Percentiles rank a stretch among this genome's conserved stretches.
These are phyloP conservation scores for Scytalopus superciliaris DNA, from an alignment of 2,113 vertebrate species.

Conservation along the genomic window DNA sequence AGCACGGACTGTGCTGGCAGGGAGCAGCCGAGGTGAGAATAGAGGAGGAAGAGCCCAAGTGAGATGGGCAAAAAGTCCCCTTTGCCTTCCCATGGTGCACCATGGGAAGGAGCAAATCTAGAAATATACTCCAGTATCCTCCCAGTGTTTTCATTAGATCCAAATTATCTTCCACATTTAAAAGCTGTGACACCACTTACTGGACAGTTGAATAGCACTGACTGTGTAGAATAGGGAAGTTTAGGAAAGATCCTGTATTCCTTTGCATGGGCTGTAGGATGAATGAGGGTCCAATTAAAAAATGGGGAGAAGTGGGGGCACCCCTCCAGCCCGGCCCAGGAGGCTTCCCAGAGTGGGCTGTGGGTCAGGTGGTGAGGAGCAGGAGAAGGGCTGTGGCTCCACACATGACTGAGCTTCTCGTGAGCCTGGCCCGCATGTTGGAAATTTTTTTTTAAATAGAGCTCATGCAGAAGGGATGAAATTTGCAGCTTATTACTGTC, in stretches of 20 bases:
- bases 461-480: conserved; percentile 9
- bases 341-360: neutral
- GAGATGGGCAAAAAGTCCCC: neutral
- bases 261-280: neutral
- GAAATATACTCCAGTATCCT: neutral
- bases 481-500: conserved; percentile 29
- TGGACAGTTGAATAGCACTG: neutral
- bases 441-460: conserved; percentile 48
- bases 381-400: neutral
- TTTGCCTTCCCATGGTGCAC: neutral
- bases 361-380: rapidly evolving
- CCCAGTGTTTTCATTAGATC: neutral
- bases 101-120: too few relatives aligned
- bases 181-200: neutral
- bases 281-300: neutral
- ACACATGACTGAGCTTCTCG: neutral
- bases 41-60: neutral
- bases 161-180: neutral
- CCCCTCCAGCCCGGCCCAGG: neutral
- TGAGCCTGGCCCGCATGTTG: neutral
- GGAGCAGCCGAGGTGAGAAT: neutral
- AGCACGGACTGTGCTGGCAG: neutral
- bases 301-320: neutral
- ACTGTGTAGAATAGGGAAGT: neutral
- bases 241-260: neutral